Percentiles rank a stretch among this genome's conserved stretches.
phyloP scores from a whole-genome alignment of 1,140 invertebrate genomes.

The Cheumatopsyche charites region DNA sequence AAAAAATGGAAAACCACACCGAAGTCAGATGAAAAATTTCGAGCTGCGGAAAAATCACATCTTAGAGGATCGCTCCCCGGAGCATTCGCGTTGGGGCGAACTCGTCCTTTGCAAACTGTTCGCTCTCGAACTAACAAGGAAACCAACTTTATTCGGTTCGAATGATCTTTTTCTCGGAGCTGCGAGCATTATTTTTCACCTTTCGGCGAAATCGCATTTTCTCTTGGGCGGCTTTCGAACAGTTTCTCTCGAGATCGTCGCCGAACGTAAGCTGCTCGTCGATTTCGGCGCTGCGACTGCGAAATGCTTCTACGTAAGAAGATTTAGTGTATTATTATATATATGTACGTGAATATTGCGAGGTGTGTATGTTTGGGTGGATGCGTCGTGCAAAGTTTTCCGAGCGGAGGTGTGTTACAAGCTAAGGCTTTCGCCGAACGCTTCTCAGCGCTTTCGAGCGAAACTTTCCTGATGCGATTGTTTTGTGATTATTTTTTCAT shows the following conservation, averaged over 20 bases:
- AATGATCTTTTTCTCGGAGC: slow-evolving; percentile 43
- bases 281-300: not conserved
- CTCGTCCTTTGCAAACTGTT: slow-evolving; percentile 30
- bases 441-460: too few relatives aligned
- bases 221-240: not conserved
- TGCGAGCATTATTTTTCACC: slow-evolving; percentile 4
- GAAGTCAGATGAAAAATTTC: slow-evolving; percentile 12
- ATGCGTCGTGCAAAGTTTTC: too few relatives aligned
- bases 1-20: not conserved
- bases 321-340: too few relatives aligned
- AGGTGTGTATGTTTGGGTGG: too few relatives aligned
- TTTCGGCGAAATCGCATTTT: slow-evolving; percentile 31
- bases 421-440: too few relatives aligned
- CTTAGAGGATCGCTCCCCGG: slow-evolving; percentile 1
- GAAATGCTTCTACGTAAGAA: slow-evolving; percentile 12
- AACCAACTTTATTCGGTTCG: slow-evolving; percentile 43
- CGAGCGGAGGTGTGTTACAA: too few relatives aligned
- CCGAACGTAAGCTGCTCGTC: not conserved
- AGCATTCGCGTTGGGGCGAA: slow-evolving; percentile 18
- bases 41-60: not conserved
- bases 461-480: too few relatives aligned
- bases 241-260: not conserved
- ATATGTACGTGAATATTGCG: too few relatives aligned
- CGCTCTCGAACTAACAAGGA: slow-evolving; percentile 45
- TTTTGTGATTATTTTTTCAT: too few relatives aligned